Conservation (phyloP, 2,113 vertebrate species). For the Emydocephalus ijimae region DNA sequence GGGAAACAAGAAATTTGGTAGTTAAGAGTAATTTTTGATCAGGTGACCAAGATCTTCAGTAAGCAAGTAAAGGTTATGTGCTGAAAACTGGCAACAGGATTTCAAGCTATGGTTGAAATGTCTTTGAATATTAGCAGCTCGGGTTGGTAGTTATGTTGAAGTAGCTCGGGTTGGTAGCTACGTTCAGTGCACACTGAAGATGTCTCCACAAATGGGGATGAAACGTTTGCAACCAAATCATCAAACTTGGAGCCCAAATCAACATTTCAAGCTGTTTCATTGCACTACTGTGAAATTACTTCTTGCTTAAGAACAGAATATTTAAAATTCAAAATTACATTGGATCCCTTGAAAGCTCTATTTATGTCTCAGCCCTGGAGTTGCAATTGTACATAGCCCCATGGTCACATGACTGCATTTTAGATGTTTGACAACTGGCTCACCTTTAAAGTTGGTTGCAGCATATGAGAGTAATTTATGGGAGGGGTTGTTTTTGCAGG, state of each 20-base stretch:
- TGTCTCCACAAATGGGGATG: no score
- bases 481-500: neutral
- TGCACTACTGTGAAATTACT: neutral
- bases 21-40: neutral
- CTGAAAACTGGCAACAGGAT: slow-evolving; percentile 21
- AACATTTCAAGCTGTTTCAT: slow-evolving; percentile 17
- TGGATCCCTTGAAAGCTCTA: neutral
- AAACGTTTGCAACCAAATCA: no score
- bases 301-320: neutral
- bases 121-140: no score
- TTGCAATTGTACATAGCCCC: neutral
- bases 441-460: neutral
- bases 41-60: neutral
- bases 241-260: no score
- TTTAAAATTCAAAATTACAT: neutral
- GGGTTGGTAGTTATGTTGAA: no score
- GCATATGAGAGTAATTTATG: neutral
- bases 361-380: neutral
- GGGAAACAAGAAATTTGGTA: neutral
- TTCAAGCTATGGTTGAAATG: slow-evolving; percentile 12
- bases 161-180: no score
- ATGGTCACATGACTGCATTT: neutral
- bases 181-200: no score
- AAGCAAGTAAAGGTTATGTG: neutral
- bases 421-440: neutral